Evolutionary conservation across 1,140 invertebrate species (phyloP), one percentile per base, ranked within the genome.

Genomic region (Ladona fulva): DNA sequence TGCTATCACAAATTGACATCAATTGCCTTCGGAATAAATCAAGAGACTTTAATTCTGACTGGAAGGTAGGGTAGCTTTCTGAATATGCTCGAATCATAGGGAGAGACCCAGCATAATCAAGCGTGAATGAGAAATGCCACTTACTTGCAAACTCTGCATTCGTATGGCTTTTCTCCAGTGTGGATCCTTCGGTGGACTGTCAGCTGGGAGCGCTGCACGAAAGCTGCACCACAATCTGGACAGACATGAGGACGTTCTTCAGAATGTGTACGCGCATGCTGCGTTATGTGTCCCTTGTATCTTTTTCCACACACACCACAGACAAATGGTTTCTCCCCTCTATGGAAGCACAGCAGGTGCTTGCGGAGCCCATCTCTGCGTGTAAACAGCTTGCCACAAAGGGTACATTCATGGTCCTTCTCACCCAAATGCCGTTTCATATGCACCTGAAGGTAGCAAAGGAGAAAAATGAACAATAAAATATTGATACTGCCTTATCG

Each of bases 141-240:
- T 66, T 22, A 66, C 86, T 91, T 90, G 82, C 94, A 95, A 73
- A 95, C 91, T 80, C 92, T 87, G 85, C 94, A 95, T 16, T 91
- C 87, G 82, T 94, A 96, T 0, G 94, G 94, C 66, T 92, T 88
- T 80, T 93, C 93, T 0, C 94, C 94, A 0, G 91, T 92, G 82
- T 99, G 97, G 10, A 95, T 96, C 42, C 96, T 88, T 87, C 95
- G 94, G 82, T 99, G 97, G 0, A 97, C 93, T 77, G 95, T 97
- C 76, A 98, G 87, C 82, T 98, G 97, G 0, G 95, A 97, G 73
- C 95, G 94, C 83, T 98, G 96, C 0, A 94, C 95, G 82, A 99
- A 99, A 66, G 92, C 89, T 52, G 95, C 90, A 5, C 91, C 89
- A 84, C 94, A 95, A 78, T 89, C 81, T 76, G 86, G 86, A 81